Conservation (phyloP, 2,113 vertebrate species). For the Meriones unguiculatus region DNA sequence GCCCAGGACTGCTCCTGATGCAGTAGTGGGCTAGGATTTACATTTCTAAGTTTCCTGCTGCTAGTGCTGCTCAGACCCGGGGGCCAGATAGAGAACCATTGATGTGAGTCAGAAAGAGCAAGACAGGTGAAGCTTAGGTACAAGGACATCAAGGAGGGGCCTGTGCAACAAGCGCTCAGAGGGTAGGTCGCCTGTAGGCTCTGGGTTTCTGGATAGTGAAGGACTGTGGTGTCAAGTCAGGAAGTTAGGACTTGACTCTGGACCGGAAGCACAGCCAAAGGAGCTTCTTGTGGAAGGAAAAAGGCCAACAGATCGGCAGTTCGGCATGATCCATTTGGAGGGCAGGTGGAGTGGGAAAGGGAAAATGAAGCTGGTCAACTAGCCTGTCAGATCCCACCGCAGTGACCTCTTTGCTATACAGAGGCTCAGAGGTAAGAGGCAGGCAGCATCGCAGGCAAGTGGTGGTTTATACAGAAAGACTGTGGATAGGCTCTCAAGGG, state of each 20-base stretch:
- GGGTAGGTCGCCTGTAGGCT: rapidly evolving
- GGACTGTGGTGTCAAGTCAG: not conserved
- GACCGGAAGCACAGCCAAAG: constrained; percentile 22
- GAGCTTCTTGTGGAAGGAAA: not conserved
- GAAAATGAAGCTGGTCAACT: not conserved
- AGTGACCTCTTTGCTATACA: not conserved
- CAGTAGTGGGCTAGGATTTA: not conserved
- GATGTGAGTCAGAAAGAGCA: not conserved
- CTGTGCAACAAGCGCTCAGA: not conserved
- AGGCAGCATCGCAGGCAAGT: not conserved
- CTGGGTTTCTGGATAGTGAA: not conserved
- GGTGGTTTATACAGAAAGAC: not conserved
- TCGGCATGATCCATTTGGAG: not conserved
- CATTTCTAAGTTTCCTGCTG: not conserved
- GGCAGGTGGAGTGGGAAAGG: not conserved
- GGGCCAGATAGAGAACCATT: not conserved
- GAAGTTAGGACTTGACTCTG: constrained; percentile 40
- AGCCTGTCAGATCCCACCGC: not conserved
- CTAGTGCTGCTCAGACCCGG: not conserved
- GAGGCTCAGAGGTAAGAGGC: not conserved
- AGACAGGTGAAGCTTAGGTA: no score
- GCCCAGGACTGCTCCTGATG: not conserved
- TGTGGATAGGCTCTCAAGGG: not conserved
- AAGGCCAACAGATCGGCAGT: not conserved
- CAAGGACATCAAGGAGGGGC: not conserved